Evolutionary conservation across 1,140 invertebrate genomes (phyloP), one percentile per base, ranked within the genome.

Genomic region (Neuroterus valhalla): DNA sequence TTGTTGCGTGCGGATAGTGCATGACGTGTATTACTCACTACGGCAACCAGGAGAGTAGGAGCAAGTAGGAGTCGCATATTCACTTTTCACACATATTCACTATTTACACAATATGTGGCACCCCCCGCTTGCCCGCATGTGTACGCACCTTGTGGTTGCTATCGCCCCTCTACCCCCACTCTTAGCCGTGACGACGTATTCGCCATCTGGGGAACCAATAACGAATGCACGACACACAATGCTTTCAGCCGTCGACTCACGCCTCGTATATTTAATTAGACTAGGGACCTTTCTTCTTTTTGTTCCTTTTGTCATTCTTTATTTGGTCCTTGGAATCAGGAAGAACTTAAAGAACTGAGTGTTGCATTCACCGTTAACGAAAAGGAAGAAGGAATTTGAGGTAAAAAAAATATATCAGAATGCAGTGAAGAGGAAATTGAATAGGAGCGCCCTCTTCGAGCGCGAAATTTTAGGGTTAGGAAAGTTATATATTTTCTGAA

Each of bases 261-360:
- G 55, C 55, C 55, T 62, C 55, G 31, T 62, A 62, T 62, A 62
- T 62, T 62, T 62, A 62, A 62, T 62, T 62, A 31, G 10, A 23
- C 31, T 62, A 15, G 23, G 8, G 31, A 10, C 3, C 21, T 62
- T 62, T n/a, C 26, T 62, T 62, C 26, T 31, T 62, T 62, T 62
- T 62, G 23, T 15, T 3, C 23, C 55, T 3, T 62, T 62, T 62
- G 26, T 38, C 2, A 62, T 55, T 55, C 55, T 62, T 31, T 62
- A 62, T 62, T 62, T 62, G 10, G 21, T 23, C 26, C 23, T 31
- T 3, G 31, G 52, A 62, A 62, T 62, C 52, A 62, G 31, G 31
- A 31, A 31, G 31, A 31, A 6, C 31, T 38, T 38, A 8, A 31
- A 6, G 31, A 31, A 8, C 10, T 8, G 31, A 31, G 31, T 38